These are phyloP conservation scores for Syngnathus scovelli DNA, from an alignment of 2,113 vertebrate species.

Conservation along the genomic window DNA sequence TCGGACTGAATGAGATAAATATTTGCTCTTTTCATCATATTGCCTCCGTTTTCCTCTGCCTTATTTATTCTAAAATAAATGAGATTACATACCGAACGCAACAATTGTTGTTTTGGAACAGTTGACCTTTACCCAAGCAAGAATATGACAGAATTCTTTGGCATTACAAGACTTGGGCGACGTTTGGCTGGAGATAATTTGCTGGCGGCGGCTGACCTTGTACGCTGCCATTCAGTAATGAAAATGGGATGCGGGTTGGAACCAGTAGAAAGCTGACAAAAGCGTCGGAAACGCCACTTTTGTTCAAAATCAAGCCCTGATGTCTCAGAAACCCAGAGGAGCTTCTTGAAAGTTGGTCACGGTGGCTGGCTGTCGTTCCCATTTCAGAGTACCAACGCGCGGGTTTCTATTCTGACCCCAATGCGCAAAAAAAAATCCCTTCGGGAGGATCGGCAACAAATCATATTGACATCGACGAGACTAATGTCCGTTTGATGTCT, in stretches of 20 bases:
- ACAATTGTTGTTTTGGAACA: not conserved
- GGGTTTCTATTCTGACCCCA: not conserved
- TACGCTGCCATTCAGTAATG: not conserved
- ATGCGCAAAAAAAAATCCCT: not conserved
- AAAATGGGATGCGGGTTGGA: not conserved
- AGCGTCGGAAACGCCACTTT: not conserved
- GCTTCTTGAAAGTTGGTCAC: not conserved
- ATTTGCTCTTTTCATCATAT: not conserved
- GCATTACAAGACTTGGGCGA: not conserved
- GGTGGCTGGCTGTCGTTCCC: not conserved
- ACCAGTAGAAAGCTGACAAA: not conserved
- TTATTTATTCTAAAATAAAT: not conserved
- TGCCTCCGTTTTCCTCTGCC: not conserved
- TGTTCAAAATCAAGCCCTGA: not conserved
- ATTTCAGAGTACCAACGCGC: not conserved
- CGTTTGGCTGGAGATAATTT: not conserved
- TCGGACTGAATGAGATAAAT: not conserved
- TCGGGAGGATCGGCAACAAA: constrained; percentile 3
- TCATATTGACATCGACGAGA: not conserved
- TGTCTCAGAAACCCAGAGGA: not conserved
- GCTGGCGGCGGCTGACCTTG: not conserved
- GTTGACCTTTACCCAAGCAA: not conserved
- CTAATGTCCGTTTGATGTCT: constrained; percentile 1
- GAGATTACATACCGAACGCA: not conserved
- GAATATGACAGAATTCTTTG: not conserved